Base-by-base conservation (phyloP, 2,797 vertebrate species). In the Protonibea diacanthus region DNA sequence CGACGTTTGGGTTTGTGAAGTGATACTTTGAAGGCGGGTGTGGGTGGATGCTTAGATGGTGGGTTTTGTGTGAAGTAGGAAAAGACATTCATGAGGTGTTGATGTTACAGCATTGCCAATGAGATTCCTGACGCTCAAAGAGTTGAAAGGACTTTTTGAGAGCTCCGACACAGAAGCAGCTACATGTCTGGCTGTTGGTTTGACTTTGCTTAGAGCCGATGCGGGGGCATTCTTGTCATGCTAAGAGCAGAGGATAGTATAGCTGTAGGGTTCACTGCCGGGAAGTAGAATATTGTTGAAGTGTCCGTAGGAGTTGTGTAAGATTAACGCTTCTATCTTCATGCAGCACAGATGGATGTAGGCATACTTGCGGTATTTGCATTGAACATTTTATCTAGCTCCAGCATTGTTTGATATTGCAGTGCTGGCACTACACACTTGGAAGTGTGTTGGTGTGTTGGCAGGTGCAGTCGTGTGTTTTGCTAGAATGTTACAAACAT, bases 31-130 rank as follows among this genome's bases (percentile, higher is more conserved):
- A 91, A 81, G 74, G 74, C 11, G 79, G 81, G 51, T 74, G 83
- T 83, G 83, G 83, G 79, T n/a, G 78, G 82, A 80, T 70, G 75
- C 60, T 82, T 53, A 66, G 86, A 86, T 81, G 62, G 65, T 27
- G 74, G 21, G 57, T 49, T 78, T 73, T 71, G 81, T 88, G 82
- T 88, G 85, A 89, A 81, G 88, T 63, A 13, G 68, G 74, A 74
- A 78, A 72, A 83, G 51, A 72, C 65, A 81, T 87, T 86, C 64
- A 75, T 72, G 84, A 86, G 85, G 84, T 70, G 71, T 71, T 80
- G 84, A 93, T 89, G 84, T 84, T 79, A 76, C 72, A 66, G 86
- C 79, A 82, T 88, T 49, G 45, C 66, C 80, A 81, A 84, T 84
- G 89, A 90, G 82, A 78, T 74, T 80, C 71, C 18, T 25, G 74